Conservation (phyloP, 53 echinoderm and acorn worm genomes). For the Crossaster papposus region DNA sequence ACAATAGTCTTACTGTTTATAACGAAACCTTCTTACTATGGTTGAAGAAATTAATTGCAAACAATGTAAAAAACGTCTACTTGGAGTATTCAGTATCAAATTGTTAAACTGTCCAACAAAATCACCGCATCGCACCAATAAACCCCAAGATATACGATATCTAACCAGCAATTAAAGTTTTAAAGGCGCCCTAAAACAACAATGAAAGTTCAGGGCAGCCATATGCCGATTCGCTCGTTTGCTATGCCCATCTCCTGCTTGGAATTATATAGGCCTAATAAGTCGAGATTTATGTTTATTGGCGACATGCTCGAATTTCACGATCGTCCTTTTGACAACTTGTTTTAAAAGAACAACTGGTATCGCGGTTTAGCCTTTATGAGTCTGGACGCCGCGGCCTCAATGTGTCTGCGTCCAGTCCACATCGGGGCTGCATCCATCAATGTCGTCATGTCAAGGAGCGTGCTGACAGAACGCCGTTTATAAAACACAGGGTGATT, state of each 20-base stretch:
- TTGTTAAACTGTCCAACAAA: not conserved
- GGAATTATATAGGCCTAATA: not conserved
- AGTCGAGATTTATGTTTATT: not conserved
- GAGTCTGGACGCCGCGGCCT: not conserved
- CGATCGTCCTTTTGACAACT: not conserved
- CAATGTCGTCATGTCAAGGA: not conserved
- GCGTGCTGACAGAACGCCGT: not conserved
- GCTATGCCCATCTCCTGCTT: not conserved
- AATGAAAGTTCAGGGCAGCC: not conserved
- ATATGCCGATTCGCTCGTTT: not conserved
- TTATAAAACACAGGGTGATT: not conserved
- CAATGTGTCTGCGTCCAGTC: not conserved
- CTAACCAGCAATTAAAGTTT: not conserved
- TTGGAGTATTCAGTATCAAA: not conserved
- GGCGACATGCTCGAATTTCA: not conserved
- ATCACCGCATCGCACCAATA: not conserved
- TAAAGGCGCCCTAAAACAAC: not conserved
- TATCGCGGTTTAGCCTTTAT: not conserved
- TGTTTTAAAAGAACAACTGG: not conserved
- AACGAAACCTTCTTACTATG: not conserved
- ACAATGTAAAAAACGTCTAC: not conserved
- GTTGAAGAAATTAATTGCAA: not conserved
- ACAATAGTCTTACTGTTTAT: not conserved
- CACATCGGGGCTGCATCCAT: not conserved
- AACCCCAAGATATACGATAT: not conserved